Evolutionary conservation across 2,797 vertebrate genomes (phyloP), one percentile per base, ranked within the genome.

Genomic region (Cynodonichthys magdalenae): DNA sequence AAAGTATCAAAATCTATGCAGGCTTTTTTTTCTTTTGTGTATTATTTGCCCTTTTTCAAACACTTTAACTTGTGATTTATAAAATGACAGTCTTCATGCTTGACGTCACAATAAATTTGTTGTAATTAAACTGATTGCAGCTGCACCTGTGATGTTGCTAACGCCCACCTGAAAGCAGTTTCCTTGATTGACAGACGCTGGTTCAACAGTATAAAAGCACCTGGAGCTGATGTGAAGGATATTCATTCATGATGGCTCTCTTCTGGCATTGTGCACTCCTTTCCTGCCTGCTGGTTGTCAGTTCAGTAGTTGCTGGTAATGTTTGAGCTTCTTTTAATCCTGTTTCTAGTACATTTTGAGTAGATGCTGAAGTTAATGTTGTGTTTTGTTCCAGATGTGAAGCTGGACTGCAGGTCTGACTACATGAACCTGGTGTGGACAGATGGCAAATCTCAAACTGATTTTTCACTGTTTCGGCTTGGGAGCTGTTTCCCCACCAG

Each of bases 401-500:
- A 63, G n/a, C 56, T 93, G 70, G 87, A 93, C 39, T 94, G 93
- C 4, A 53, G 47, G 15, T 53, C 48, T 15, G 83, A 77, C 9
- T 78, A 42, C n/a, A 51, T 93, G 62, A 79, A 60, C 0, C 51
- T 93, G 41, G 85, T 84, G 53, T 94, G 91, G 93, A 77, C 49
- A 2, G 85, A 88, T 3, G 28, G 34, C 57, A 63, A 69, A 34
- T 19, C 74, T 10, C 62, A 71, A 45, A 65, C 57, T 0, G 85
- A 92, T 11, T 18, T 24, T 0, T 87, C 79, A 0, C 72, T 85
- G 1, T 70, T 92, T 3, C 89, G 79, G 0, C 80, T 94, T 47
- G 92, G 93, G 0, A 75, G 44, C 69, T 94, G 93, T 63, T 39
- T 55, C 29, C 91, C 92, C 10, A 73, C 75, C 19, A 86, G 75